Conservation (phyloP, 2,888 invertebrate genomes). For the Diarsia dahlii region DNA sequence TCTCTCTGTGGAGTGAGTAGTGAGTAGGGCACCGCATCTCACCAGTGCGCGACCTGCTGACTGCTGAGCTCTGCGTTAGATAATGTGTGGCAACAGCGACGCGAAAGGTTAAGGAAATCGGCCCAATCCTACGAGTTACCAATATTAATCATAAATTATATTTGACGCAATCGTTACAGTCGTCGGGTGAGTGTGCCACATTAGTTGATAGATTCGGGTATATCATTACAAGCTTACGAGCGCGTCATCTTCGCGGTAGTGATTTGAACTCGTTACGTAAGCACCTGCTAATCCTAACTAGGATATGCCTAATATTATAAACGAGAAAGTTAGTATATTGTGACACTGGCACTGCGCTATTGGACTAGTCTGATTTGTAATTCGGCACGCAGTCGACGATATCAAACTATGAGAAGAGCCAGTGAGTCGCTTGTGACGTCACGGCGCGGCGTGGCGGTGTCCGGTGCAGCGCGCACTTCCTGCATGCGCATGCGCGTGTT, state of each 20-base stretch:
- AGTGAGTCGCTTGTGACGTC: not conserved
- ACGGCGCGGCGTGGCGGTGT: not conserved
- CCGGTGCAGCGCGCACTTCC: conserved; percentile 7
- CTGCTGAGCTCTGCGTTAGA: conserved; percentile 18
- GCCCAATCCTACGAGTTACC: conserved; percentile 11
- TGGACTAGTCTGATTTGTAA: not conserved
- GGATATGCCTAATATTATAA: conserved; percentile 17
- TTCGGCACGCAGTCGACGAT: not conserved
- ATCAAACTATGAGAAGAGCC: not conserved
- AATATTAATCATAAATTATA: conserved; percentile 21
- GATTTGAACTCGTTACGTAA: conserved; percentile 57
- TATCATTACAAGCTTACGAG: conserved; percentile 30
- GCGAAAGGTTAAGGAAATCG: conserved; percentile 37
- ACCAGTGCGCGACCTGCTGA: not conserved
- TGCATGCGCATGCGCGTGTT: not conserved
- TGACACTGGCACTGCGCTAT: conserved; percentile 2
- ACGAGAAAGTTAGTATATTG: conserved; percentile 31
- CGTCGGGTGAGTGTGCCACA: conserved; percentile 42
- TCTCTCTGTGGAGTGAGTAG: not conserved
- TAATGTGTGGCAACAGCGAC: conserved; percentile 12
- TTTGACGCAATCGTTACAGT: conserved; percentile 29
- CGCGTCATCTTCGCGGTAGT: conserved; percentile 42
- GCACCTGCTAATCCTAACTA: conserved; percentile 25
- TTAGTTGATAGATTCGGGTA: conserved; percentile 53
- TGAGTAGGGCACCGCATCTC: not conserved